Evolutionary conservation across 2,113 vertebrate genomes (phyloP).

Genomic region (crab-eating macaque (Macaca fascicularis)): T2T-MFA8v1.1 NC_088386.1:102644001-102644500

Average conservation of each 20-base stretch:
- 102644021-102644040: constrained; percentile 82
- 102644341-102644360: background rate
- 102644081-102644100: constrained; percentile 89
- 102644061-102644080: constrained; percentile 85
- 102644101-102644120: constrained; percentile 72
- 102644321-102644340: background rate
- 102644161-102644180: background rate
- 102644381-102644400: constrained; percentile 85
- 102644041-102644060: constrained; percentile 89
- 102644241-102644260: background rate
- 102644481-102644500: background rate
- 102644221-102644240: background rate
- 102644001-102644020: constrained; percentile 84
- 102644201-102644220: background rate
- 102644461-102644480: background rate
- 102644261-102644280: background rate
- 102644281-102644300: background rate
- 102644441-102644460: constrained; percentile 84
- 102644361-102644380: constrained; percentile 81
- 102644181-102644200: constrained; percentile 7
- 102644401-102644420: constrained; percentile 84
- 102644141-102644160: background rate
- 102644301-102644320: constrained; percentile 34
- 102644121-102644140: constrained; percentile 76
- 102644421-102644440: constrained; percentile 85